Percentiles rank a stretch among this genome's conserved stretches.
phyloP scores from a whole-genome alignment of 2,888 invertebrate genomes.

The Diachrysia chrysitis region DNA sequence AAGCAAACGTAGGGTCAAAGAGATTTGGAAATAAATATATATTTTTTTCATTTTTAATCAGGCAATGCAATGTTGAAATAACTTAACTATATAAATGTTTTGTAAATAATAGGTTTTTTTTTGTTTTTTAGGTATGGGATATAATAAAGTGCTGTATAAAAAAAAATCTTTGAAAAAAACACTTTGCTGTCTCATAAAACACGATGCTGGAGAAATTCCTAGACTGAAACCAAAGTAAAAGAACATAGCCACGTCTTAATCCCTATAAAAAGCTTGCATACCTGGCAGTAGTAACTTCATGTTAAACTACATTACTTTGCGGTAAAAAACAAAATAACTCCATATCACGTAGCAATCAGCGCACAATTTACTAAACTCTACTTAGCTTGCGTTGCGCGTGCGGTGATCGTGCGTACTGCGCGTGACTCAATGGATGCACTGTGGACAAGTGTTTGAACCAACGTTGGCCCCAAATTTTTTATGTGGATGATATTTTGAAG shows the following conservation, averaged over 20 bases:
- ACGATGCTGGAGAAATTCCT: background rate
- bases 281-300: constrained; percentile 39
- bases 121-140: too few species aligned
- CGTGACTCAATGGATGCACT: constrained; percentile 71
- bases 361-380: constrained; percentile 74
- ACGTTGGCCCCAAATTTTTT: constrained; percentile 21
- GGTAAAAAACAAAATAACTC: constrained; percentile 57
- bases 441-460: constrained; percentile 44
- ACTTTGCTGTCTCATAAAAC: background rate
- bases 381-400: constrained; percentile 82
- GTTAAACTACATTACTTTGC: constrained; percentile 50
- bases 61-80: too few species aligned
- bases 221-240: constrained; percentile 1
- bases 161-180: background rate
- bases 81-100: too few species aligned
- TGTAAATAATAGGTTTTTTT: too few species aligned
- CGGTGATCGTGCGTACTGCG: constrained; percentile 77
- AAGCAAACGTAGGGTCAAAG: background rate
- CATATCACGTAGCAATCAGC: constrained; percentile 74
- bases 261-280: background rate
- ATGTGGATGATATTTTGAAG: constrained; percentile 1
- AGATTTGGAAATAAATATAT: background rate
- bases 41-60: too few species aligned
- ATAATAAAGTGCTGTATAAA: too few species aligned
- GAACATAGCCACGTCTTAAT: background rate